Base-by-base conservation (phyloP, 2,888 invertebrate genomes). In the Thymelicus lineola region DNA sequence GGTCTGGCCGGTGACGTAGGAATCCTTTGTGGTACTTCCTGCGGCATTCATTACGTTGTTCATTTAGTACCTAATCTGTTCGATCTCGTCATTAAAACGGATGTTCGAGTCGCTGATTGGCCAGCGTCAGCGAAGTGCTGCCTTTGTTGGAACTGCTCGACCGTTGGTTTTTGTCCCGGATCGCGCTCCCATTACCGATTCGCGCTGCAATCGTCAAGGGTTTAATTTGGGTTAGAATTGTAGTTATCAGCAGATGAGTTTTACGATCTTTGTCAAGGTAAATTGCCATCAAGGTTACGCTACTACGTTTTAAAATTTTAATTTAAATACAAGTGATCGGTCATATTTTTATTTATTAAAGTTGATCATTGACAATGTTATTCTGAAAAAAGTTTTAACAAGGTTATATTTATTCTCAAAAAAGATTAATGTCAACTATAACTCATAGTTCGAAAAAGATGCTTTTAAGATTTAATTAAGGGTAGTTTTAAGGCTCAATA, bases 21-120 rank as follows among this genome's bases (percentile, higher is more conserved):
- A 71, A 74, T 75, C 77, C 80, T 82, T 82, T 83, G 82, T 83
- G 75, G 75, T 73, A 80, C 80, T 88, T 91, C 91, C 91, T 86
- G 86, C 81, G 79, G 77, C 78, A 86, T 87, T 87, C 86, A 89
- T 75, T 77, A 69, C 69, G 79, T 79, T 78, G 80, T 77, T 77
- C 78, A 80, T 84, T 86, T 85, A 79, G 77, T 75, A 77, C 78
- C 82, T 79, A 82, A 85, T 80, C 82, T 75, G 76, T 73, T 77
- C 77, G 79, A 84, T 83, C 83, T 82, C 75, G 64, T 69, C 78
- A 76, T 76, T 75, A 73, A 76, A 79, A 78, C 83, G 82, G 83
- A 82, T 80, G 82, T 75, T 75, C 73, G 69, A 69, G 55, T 35
- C 75, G 79, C 76, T 79, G 79, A 77, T 79, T 79, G 80, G 78